A percentile compares a stretch with the other conserved stretches of the same genome.
Conservation (phyloP, 2,888 invertebrate species). For the Theretra japonica region DNA sequence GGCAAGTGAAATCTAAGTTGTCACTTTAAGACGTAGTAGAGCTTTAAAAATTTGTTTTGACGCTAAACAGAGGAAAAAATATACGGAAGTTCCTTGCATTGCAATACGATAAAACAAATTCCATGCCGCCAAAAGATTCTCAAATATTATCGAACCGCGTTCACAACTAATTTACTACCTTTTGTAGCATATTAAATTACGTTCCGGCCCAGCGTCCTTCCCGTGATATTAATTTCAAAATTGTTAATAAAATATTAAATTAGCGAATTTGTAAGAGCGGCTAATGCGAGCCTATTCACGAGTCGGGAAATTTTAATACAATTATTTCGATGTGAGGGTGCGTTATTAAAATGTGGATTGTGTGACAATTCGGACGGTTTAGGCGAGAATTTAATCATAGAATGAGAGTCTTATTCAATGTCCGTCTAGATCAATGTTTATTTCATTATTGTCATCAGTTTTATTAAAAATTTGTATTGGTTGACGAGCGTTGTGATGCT, state of each 20-base stretch:
- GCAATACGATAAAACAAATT: neutral
- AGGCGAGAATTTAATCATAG: too few relatives aligned
- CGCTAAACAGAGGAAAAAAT: too few relatives aligned
- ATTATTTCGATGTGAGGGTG: neutral
- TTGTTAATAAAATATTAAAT: slow-evolving; percentile 14
- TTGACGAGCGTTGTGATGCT: too few relatives aligned
- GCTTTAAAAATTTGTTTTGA: too few relatives aligned
- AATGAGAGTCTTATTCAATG: too few relatives aligned
- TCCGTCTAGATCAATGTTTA: too few relatives aligned
- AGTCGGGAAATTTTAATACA: neutral
- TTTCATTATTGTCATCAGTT: too few relatives aligned
- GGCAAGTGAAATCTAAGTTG: too few relatives aligned
- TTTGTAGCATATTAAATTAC: neutral
- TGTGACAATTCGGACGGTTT: neutral
- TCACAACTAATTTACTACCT: neutral
- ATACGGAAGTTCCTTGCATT: neutral
- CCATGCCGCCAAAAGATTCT: neutral
- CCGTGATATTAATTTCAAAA: neutral
- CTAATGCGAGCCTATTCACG: neutral
- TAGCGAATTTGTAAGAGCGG: slow-evolving; percentile 4
- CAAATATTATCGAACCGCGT: neutral
- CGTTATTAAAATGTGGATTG: neutral
- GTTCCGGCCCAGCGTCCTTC: slow-evolving; percentile 4
- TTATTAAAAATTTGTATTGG: too few relatives aligned
- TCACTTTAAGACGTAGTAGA: too few relatives aligned